These are phyloP conservation scores for Chironomus riparius DNA, from an alignment of 2,888 invertebrate genomes.

Conservation along the genomic window DNA sequence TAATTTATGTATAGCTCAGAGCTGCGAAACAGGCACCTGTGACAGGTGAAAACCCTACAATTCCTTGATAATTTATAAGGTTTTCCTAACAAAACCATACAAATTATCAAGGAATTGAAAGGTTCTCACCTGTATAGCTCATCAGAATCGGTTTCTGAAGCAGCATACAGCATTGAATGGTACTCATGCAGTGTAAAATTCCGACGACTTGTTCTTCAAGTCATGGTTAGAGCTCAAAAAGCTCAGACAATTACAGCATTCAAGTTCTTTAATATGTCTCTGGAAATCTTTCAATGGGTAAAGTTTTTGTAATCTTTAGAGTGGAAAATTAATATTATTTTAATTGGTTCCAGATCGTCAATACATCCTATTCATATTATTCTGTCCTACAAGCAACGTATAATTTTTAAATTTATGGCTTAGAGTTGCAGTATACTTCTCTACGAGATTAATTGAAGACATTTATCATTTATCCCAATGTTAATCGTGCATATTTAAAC, in stretches of 20 bases:
- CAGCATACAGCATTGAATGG: not conserved
- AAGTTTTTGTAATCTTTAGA: not conserved
- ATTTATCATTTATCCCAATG: too few relatives aligned
- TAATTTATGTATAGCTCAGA: too few relatives aligned
- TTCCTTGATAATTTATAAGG: too few relatives aligned
- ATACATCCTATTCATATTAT: not conserved
- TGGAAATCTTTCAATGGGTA: not conserved
- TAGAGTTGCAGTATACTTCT: too few relatives aligned
- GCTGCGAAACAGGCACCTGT: too few relatives aligned
- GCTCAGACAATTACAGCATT: not conserved
- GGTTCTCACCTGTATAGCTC: not conserved
- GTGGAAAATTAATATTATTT: not conserved
- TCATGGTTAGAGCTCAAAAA: not conserved
- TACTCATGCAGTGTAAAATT: not conserved
- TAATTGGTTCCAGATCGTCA: not conserved
- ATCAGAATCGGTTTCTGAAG: not conserved
- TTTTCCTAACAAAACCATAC: too few relatives aligned
- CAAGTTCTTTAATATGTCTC: not conserved
- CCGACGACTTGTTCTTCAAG: not conserved
- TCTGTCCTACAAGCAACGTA: not conserved
- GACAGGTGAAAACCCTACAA: too few relatives aligned
- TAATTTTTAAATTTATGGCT: too few relatives aligned
- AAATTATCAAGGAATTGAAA: too few relatives aligned
- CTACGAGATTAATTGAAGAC: too few relatives aligned
- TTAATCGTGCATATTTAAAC: too few relatives aligned